These are phyloP conservation scores for Tricholauxania praeusta DNA, from an alignment of 2,888 invertebrate species.

Conservation along the genomic window DNA sequence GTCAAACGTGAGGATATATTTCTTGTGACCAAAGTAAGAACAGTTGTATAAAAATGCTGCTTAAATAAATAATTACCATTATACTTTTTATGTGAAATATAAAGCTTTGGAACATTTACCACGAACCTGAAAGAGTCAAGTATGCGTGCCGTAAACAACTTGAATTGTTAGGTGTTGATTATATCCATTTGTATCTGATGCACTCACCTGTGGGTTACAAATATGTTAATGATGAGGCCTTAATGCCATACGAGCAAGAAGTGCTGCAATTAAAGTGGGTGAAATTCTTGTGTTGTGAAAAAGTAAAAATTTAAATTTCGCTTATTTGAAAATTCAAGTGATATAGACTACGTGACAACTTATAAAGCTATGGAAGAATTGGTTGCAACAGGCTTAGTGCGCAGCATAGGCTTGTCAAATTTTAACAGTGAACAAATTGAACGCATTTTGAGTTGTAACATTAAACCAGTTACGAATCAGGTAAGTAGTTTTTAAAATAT, in stretches of 20 bases:
- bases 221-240: constrained; percentile 56
- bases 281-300: background rate
- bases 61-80: background rate
- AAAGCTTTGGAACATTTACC: constrained; percentile 58
- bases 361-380: constrained; percentile 84
- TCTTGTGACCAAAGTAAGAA: constrained; percentile 70
- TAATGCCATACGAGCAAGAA: constrained; percentile 51
- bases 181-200: constrained; percentile 83
- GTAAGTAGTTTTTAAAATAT: constrained; percentile 46
- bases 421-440: constrained; percentile 83
- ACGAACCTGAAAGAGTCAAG: constrained; percentile 53
- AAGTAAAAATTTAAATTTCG: background rate
- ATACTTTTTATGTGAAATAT: background rate
- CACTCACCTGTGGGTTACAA: constrained; percentile 83
- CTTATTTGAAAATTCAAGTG: constrained; percentile 61
- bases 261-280: constrained; percentile 54
- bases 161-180: constrained; percentile 74
- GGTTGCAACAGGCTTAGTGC: constrained; percentile 75
- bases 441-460: constrained; percentile 74
- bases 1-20: constrained; percentile 76
- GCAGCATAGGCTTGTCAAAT: constrained; percentile 87
- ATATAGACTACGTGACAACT: constrained; percentile 80
- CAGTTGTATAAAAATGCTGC: background rate
- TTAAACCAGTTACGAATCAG: constrained; percentile 77
- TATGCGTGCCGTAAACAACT: constrained; percentile 73